Evolutionary conservation across 2,113 vertebrate species (phyloP).

Genomic region (Periophthalmus modestus): DNA sequence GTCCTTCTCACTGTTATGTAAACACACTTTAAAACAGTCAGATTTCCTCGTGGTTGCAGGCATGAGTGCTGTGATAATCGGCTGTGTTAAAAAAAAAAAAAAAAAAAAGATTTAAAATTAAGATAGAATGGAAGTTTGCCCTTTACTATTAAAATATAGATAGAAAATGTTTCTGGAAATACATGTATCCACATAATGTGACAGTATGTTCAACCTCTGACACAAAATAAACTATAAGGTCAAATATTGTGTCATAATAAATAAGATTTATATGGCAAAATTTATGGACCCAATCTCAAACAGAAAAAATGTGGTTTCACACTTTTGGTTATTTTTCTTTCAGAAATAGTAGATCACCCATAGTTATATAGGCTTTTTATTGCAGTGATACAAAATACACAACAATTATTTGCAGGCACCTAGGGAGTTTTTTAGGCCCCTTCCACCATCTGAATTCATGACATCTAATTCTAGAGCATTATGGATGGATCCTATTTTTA

Average conservation of each 20-base stretch:
- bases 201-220: not conserved
- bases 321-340: not conserved
- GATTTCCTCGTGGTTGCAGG: constrained; percentile 18
- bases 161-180: not conserved
- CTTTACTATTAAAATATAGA: not conserved
- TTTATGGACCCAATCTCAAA: too few species aligned
- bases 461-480: not conserved
- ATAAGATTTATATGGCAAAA: too few species aligned
- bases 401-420: not conserved
- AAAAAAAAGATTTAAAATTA: not conserved
- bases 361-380: not conserved
- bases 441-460: not conserved
- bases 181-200: not conserved
- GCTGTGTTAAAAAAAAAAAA: too few species aligned
- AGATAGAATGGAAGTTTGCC: not conserved
- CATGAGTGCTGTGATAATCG: not conserved
- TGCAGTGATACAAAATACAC: not conserved
- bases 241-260: too few species aligned
- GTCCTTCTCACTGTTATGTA: constrained; percentile 33
- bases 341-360: not conserved
- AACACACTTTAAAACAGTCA: constrained; percentile 25
- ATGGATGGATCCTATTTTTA: not conserved
- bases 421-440: too few species aligned
- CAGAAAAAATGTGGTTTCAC: not conserved
- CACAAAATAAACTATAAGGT: too few species aligned